Evolutionary conservation across 1,140 invertebrate genomes (phyloP).

Genomic region (Diploscapter pachys): DNA sequence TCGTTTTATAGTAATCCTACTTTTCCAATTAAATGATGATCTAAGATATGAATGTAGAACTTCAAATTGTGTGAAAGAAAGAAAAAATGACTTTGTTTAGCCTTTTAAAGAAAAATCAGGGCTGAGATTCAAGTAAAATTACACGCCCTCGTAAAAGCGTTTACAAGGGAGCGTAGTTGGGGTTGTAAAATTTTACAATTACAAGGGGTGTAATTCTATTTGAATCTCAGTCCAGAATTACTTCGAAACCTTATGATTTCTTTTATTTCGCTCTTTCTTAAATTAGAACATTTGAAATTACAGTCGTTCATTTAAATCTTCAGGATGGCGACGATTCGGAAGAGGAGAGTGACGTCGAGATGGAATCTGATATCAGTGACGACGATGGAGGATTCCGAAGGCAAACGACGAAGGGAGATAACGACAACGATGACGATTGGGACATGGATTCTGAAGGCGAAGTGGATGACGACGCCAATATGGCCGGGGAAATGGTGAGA

Average conservation of each 20-base stretch:
- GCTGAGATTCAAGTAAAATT: not conserved
- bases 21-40: not conserved
- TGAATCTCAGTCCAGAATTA: not conserved
- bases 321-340: conserved; percentile 53
- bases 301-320: not conserved
- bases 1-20: not conserved
- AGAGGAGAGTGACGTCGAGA: conserved; percentile 23
- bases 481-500: conserved; percentile 25
- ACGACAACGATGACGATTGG: conserved; percentile 13
- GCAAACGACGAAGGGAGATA: not conserved
- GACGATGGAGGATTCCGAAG: not conserved
- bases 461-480: conserved; percentile 30
- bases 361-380: conserved; percentile 28
- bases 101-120: not conserved
- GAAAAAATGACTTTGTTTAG: not conserved
- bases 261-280: not conserved
- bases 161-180: too few species aligned
- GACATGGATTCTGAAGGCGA: not conserved
- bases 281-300: not conserved
- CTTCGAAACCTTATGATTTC: not conserved
- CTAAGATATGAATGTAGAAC: not conserved
- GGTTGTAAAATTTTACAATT: not conserved
- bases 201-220: not conserved
- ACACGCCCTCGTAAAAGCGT: not conserved
- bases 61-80: not conserved